Evolutionary conservation across 2,888 invertebrate species (phyloP).

Genomic region (Sepiola atlantica): DNA sequence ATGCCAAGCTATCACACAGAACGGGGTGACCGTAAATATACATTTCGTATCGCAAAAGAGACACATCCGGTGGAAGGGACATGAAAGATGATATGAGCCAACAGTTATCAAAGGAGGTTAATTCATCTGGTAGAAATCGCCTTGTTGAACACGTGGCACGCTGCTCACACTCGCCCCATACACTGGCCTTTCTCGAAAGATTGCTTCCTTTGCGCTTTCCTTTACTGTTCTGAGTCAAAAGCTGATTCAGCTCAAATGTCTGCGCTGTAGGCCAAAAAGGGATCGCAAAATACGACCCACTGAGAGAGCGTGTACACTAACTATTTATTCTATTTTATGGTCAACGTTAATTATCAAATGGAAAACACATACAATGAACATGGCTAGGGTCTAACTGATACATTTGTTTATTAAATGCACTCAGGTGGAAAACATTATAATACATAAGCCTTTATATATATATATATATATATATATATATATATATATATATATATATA

Average conservation of each 20-base stretch:
- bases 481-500: no score
- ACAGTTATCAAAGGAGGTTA: constrained; percentile 1
- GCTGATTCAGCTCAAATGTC: constrained; percentile 32
- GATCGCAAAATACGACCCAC: not conserved
- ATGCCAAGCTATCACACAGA: not conserved
- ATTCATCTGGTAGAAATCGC: constrained; percentile 23
- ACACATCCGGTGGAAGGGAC: constrained; percentile 13
- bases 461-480: no score
- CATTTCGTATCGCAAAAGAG: not conserved
- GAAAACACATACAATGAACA: not conserved
- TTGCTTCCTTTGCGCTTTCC: not conserved
- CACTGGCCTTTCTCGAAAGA: not conserved
- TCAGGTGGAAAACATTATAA: not conserved
- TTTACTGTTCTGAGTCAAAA: not conserved
- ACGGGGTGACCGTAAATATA: constrained; percentile 32
- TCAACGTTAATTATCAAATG: not conserved
- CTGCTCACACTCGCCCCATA: constrained; percentile 19
- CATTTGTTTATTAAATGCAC: not conserved
- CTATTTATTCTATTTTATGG: not conserved
- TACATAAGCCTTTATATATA: no score
- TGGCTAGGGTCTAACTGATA: not conserved
- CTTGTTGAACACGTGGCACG: constrained; percentile 21
- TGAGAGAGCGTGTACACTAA: not conserved
- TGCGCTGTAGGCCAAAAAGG: not conserved
- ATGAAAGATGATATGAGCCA: not conserved